A percentile compares a stretch with the other conserved stretches of the same genome.
Evolutionary conservation across 2,888 invertebrate species (phyloP).

Genomic region (Synergus umbraculus): DNA sequence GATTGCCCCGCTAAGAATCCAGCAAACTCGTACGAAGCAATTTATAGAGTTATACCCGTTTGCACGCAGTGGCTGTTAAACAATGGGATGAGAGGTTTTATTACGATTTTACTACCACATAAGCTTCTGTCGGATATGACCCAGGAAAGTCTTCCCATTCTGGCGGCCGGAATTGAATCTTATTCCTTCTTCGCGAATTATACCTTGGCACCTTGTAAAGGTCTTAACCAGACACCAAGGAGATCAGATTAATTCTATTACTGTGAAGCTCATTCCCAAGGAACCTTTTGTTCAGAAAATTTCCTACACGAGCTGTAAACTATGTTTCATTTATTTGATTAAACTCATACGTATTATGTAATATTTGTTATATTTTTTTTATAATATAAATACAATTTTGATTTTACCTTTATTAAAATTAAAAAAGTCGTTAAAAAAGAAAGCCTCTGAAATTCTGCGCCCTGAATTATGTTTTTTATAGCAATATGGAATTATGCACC

Average conservation of each 20-base stretch:
- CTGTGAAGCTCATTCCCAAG: not conserved
- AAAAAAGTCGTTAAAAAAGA: not conserved
- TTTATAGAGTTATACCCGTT: slow-evolving; percentile 54
- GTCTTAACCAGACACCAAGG: not conserved
- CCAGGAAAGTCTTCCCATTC: slow-evolving; percentile 38
- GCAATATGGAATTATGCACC: slow-evolving; percentile 11
- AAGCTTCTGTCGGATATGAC: slow-evolving; percentile 45
- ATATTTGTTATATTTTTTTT: too few species aligned
- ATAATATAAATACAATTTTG: not conserved
- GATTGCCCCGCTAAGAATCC: slow-evolving; percentile 48
- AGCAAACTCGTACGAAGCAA: slow-evolving; percentile 43
- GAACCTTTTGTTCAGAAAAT: not conserved
- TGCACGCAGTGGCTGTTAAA: slow-evolving; percentile 53
- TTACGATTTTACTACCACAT: slow-evolving; percentile 56
- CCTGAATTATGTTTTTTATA: slow-evolving; percentile 14
- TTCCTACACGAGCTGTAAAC: not conserved
- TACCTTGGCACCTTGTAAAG: slow-evolving; percentile 12
- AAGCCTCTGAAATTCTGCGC: not conserved
- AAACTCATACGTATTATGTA: too few species aligned
- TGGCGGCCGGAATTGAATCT: slow-evolving; percentile 54
- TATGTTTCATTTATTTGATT: not conserved
- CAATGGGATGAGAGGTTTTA: slow-evolving; percentile 58
- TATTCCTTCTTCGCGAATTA: slow-evolving; percentile 49
- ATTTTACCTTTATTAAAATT: not conserved
- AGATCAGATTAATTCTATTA: not conserved